Evolutionary conservation across 2,888 invertebrate genomes (phyloP).

Genomic region (Lysandra bellargus): DNA sequence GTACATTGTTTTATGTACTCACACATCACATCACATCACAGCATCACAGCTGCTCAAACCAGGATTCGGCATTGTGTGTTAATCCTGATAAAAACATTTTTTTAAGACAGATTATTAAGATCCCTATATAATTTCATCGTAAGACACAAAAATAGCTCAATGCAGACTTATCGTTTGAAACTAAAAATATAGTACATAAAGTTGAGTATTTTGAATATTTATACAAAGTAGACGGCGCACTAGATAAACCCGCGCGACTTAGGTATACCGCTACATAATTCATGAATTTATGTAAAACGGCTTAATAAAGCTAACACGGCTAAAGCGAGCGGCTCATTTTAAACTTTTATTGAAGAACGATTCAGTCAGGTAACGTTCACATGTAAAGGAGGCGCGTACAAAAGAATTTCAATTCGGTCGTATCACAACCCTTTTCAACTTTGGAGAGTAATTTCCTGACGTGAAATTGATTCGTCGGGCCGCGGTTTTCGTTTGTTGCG

Average conservation of each 20-base stretch:
- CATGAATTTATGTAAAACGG: conserved; percentile 31
- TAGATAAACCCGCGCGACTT: conserved; percentile 13
- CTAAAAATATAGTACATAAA: conserved; percentile 1
- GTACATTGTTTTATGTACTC: no score
- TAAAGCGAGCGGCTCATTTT: conserved; percentile 35
- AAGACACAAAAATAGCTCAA: neutral
- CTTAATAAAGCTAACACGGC: conserved; percentile 31
- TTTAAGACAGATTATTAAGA: neutral
- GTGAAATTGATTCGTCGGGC: conserved; percentile 76
- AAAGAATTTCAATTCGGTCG: conserved; percentile 78
- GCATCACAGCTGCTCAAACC: neutral
- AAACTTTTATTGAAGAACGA: conserved; percentile 64
- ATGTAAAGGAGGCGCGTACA: conserved; percentile 69
- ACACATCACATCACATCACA: no score
- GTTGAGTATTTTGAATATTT: conserved; percentile 30
- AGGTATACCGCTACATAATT: conserved; percentile 26
- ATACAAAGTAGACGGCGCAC: conserved; percentile 9
- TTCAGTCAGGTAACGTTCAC: conserved; percentile 72
- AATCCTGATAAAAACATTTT: neutral
- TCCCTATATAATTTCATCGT: neutral
- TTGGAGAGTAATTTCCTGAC: conserved; percentile 74
- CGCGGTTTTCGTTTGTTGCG: conserved; percentile 70
- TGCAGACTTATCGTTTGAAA: neutral
- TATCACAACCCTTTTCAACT: conserved; percentile 49
- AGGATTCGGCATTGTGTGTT: neutral